Percentiles rank a stretch among this genome's conserved stretches.
Conservation (phyloP, 1,140 invertebrate species). For the Atta texana region DNA sequence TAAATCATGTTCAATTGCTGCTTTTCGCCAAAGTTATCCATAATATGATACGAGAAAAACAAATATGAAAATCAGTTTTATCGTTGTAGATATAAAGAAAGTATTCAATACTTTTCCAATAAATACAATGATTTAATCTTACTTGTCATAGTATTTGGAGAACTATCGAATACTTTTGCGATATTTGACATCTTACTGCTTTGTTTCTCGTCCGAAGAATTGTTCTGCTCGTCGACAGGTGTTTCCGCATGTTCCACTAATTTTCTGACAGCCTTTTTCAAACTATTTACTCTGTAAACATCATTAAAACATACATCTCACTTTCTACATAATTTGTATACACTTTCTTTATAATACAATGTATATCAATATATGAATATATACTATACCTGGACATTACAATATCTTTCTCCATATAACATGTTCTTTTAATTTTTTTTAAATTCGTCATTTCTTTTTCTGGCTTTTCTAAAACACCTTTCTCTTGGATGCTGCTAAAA, state of each 20-base stretch:
- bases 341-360: neutral
- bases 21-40: conserved; percentile 72
- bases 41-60: neutral
- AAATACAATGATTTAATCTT: conserved; percentile 13
- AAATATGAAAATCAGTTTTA: conserved; percentile 13
- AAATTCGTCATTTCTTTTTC: conserved; percentile 87
- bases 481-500: conserved; percentile 86
- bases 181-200: conserved; percentile 78
- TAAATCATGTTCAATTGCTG: conserved; percentile 77
- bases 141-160: conserved; percentile 56
- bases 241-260: conserved; percentile 94
- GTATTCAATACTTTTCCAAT: too few species aligned
- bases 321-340: too few species aligned
- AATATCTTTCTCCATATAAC: conserved; percentile 78
- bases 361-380: neutral
- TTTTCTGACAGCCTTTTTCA: conserved; percentile 94
- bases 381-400: conserved; percentile 80
- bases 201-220: conserved; percentile 73
- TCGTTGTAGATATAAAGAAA: conserved; percentile 15
- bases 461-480: conserved; percentile 88
- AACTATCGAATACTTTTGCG: conserved; percentile 71
- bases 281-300: conserved; percentile 90
- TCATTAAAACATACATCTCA: conserved; percentile 20
- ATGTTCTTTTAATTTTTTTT: conserved; percentile 78
- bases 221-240: conserved; percentile 88